Base-by-base conservation (phyloP, 2,888 invertebrate species). In the Drosophila anceps region DNA sequence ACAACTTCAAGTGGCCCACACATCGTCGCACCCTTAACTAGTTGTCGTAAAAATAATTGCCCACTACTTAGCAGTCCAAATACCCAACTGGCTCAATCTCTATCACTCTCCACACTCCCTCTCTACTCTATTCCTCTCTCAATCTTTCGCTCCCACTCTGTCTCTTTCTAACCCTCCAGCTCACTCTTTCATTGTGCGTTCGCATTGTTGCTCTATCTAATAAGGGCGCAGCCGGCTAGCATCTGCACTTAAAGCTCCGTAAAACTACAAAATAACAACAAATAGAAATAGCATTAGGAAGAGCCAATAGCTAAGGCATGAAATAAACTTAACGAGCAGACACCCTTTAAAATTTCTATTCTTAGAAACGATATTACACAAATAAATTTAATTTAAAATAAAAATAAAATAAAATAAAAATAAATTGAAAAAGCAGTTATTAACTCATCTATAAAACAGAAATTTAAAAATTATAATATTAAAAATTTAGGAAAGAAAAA, bases 31-130 rank as follows among this genome's bases (percentile, higher is more conserved):
- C 79, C 89, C 90, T 79, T 90, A 90, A 90, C 89, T 88, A 88
- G 86, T 81, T 86, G 86, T 90, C 86, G 86, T 86, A 86, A 86
- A 86, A 86, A 90, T 86, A 90, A 90, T 90, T 86, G 86, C 86
- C 90, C 79, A 90, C 86, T 90, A 90, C 90, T 86, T 86, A 86
- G 76, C 82, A 83, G 84, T 67, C 67, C 58, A 81, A 87, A 81
- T 84, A 78, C 70, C 71, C 88, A 83, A 73, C 76, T 51, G 61
- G 46, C 50, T 58, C 77, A 39, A 57, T 44, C 61, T 54, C 27
- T 39, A 41, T 53, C 57, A 31, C 20, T 18, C 33, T 51, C 18
- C 39, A 33, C 43, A 46, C 43, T 31, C 33, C 20, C 57, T 46
- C 15, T n/a, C 35, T n/a, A 44, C 55, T 41, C 62, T 24, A n/a